phyloP scores from a whole-genome alignment of 2,113 vertebrate species.

The Mustelus asterias region DNA sequence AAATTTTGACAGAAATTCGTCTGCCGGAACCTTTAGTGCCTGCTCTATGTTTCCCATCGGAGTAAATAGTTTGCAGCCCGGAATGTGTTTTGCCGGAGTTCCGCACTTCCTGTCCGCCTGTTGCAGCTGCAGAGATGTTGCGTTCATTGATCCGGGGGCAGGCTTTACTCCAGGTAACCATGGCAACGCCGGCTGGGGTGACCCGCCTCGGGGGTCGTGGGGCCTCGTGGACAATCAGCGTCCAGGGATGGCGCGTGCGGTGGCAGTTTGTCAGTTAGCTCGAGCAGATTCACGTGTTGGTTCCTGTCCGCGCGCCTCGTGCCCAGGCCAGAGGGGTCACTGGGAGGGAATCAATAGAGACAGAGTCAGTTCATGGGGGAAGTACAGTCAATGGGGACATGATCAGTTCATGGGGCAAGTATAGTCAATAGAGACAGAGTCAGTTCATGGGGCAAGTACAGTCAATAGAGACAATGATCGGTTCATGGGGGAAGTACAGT shows the following conservation, averaged over 20 bases:
- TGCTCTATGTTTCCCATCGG: background rate
- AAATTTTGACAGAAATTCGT: background rate
- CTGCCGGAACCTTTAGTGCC: background rate
- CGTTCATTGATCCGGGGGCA: background rate
- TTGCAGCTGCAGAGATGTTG: background rate
- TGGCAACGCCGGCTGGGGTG: background rate
- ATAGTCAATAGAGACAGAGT: no score
- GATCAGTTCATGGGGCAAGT: no score
- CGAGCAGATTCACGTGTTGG: background rate
- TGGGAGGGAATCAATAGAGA: no score
- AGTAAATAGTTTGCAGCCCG: background rate
- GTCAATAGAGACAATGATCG: no score
- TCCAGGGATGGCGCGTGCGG: background rate
- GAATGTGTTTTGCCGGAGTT: no score
- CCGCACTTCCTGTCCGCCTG: background rate
- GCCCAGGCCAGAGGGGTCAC: background rate
- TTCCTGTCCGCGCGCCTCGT: background rate
- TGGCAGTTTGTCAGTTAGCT: no score
- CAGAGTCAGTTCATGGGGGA: no score
- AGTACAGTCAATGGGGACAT: no score
- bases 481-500: no score
- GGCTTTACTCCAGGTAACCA: constrained; percentile 11
- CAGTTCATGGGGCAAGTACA: no score
- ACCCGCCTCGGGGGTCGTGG: background rate
- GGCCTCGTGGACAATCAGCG: no score